Evolutionary conservation across 2,888 invertebrate genomes (phyloP).

Genomic region (Drosophila paracracens): DNA sequence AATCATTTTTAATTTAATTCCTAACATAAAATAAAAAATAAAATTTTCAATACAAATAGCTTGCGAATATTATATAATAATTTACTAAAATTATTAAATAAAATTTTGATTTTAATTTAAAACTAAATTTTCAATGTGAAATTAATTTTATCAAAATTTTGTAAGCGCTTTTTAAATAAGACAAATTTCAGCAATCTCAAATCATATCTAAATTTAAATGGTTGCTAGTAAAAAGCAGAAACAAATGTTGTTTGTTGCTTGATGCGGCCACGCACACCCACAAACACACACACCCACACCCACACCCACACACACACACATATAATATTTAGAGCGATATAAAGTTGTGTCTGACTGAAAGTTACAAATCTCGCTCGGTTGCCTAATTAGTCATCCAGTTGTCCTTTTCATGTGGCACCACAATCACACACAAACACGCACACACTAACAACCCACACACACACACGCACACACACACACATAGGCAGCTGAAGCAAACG

Average conservation of each 20-base stretch:
- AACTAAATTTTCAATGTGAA: background rate
- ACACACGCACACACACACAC: constrained; percentile 9
- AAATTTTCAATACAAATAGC: background rate
- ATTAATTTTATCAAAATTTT: background rate
- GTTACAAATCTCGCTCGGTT: constrained; percentile 40
- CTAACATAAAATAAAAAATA: background rate
- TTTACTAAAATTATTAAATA: background rate
- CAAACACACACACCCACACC: too few relatives aligned
- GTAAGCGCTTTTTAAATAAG: background rate
- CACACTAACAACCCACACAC: constrained; percentile 1
- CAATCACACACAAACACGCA: constrained; percentile 13
- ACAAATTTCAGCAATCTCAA: background rate
- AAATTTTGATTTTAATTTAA: background rate
- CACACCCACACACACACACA: background rate
- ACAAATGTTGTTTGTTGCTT: constrained; percentile 33
- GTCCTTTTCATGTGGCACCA: constrained; percentile 42
- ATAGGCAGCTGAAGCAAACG: constrained; percentile 51
- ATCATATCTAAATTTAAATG: constrained; percentile 3
- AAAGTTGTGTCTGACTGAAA: constrained; percentile 29
- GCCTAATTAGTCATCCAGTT: constrained; percentile 58
- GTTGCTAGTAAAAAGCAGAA: constrained; percentile 12
- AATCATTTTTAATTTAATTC: background rate
- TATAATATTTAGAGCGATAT: constrained; percentile 5
- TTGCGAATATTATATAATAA: background rate
- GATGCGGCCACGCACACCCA: background rate